A percentile compares a stretch with the other conserved stretches of the same genome.
phyloP scores from a whole-genome alignment of 2,113 vertebrate genomes.

The Chauna torquata region DNA sequence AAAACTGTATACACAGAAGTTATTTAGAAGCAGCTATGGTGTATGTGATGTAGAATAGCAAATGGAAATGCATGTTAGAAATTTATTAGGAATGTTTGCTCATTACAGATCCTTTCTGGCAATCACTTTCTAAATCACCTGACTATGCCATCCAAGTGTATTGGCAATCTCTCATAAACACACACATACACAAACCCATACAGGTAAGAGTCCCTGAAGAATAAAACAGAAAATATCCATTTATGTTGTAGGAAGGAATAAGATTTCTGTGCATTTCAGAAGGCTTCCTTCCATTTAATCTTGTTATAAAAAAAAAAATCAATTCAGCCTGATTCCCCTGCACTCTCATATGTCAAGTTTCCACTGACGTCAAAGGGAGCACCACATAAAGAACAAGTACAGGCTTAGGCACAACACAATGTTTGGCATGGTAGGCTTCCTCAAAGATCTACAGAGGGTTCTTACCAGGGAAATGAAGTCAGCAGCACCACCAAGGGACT shows the following conservation, averaged over 20 bases:
- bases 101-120: neutral
- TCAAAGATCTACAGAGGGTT: neutral
- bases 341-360: neutral
- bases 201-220: neutral
- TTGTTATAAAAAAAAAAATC: neutral
- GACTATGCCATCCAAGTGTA: neutral
- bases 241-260: neutral
- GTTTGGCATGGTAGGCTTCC: neutral
- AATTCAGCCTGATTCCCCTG: neutral
- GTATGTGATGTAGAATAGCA: neutral
- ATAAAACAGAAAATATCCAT: neutral
- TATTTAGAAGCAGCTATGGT: neutral
- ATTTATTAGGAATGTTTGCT: neutral
- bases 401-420: neutral
- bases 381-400: neutral
- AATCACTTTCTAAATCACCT: neutral
- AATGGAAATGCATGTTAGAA: neutral
- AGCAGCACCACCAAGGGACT: neutral
- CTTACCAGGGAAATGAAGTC: neutral
- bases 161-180: neutral
- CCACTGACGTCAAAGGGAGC: slow-evolving; percentile 11
- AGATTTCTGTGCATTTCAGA: neutral
- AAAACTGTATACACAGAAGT: neutral
- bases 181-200: neutral
- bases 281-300: neutral